phyloP scores from a whole-genome alignment of 2,797 vertebrate genomes.

The Rhynchonycteris naso region DNA sequence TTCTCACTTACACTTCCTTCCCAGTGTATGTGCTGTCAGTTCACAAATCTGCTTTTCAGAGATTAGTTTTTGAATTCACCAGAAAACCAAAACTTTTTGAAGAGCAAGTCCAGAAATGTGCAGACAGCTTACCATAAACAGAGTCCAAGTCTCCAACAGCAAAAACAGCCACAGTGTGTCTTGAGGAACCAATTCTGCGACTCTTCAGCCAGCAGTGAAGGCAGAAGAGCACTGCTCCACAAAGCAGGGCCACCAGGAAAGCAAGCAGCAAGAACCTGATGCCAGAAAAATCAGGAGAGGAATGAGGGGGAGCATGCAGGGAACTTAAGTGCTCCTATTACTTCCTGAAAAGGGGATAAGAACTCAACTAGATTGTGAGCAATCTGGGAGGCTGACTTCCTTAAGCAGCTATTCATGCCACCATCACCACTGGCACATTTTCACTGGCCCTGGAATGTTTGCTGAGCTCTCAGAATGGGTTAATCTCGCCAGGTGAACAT shows the following conservation, averaged over 20 bases:
- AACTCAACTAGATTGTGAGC: background rate
- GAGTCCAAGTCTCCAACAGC: constrained; percentile 79
- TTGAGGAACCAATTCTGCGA: background rate
- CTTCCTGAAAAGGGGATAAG: background rate
- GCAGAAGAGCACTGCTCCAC: constrained; percentile 80
- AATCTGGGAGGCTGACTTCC: background rate
- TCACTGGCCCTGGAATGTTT: background rate
- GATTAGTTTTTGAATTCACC: background rate
- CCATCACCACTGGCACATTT: too few species aligned
- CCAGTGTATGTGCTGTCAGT: background rate
- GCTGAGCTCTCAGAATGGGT: background rate
- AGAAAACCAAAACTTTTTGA: background rate
- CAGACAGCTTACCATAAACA: constrained; percentile 80
- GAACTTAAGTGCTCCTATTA: background rate
- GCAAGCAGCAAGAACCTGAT: constrained; percentile 83
- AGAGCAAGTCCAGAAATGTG: background rate
- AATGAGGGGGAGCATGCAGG: background rate
- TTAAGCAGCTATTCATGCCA: background rate
- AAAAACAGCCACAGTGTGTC: constrained; percentile 79
- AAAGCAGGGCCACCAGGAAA: constrained; percentile 79
- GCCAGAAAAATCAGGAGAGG: background rate
- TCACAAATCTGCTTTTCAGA: background rate
- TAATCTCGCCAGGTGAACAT: background rate
- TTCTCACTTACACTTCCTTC: background rate
- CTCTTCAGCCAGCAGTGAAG: constrained; percentile 81